Evolutionary conservation across 1,140 invertebrate genomes (phyloP), one percentile per base, ranked within the genome.

Genomic region (Antheraea mylitta): DNA sequence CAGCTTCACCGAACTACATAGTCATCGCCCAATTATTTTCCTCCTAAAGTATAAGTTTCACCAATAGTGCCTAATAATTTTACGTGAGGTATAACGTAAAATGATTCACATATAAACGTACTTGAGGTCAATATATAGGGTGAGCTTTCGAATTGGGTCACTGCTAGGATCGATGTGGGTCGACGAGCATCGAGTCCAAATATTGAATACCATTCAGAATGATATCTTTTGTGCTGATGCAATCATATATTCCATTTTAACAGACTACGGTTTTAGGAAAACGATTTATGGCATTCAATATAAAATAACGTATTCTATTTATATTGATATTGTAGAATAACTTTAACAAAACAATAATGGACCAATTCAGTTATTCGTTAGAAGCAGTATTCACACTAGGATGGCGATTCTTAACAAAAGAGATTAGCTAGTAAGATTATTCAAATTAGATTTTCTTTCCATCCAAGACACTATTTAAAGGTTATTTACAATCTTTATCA

Each of bases 191-290:
- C 45, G 45, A 16, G 5, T 2, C 9, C 45, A 13, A 53, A 53
- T n/a, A 53, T 53, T 53, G 45, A 53, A 53, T 53, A 53, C 45
- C 4, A 53, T 53, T 53, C 45, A n/a, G 22, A 53, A 53, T 53
- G 45, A 53, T 53, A 53, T 53, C 11, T 53, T 53, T n/a, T 53
- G 45, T 53, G 45, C 45, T 5, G 45, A 53, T 53, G 5, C 45
- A 16, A 16, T 53, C 45, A 16, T 53, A 53, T n/a, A 16, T 53
- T 16, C 45, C 45, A 13, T 0, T 53, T 53, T 16, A 53, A 53
- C 13, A n/a, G 9, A 53, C 16, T 16, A 10, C 45, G 45, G 11
- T 53, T 53, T 53, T 10, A 42, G 45, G 45, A 13, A 53, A 53
- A 16, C 45, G 11, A 13, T 53, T 16, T 53, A 53, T 16, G 8